Percentiles rank a stretch among this genome's conserved stretches.
Evolutionary conservation across 2,113 vertebrate genomes (phyloP).

Genomic region (Solenodon paradoxus): DNA sequence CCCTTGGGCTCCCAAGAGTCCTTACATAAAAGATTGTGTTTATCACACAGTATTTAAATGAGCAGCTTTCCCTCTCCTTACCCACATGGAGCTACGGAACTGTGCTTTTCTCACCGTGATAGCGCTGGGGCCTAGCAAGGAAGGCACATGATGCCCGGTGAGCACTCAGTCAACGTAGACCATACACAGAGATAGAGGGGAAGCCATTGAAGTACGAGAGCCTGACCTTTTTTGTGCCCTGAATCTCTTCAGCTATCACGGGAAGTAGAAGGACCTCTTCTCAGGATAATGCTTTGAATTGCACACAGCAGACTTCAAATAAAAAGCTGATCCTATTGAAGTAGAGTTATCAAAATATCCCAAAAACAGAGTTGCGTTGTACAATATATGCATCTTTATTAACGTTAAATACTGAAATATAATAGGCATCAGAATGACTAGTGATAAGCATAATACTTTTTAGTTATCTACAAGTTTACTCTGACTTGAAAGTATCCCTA

Average conservation of each 20-base stretch:
- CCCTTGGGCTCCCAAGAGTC: neutral
- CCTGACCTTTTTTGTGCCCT: neutral
- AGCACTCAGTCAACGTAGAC: neutral
- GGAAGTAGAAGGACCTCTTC: neutral
- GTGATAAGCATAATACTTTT: neutral
- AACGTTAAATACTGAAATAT: neutral
- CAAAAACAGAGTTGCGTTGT: neutral
- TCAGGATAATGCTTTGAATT: neutral
- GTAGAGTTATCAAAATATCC: neutral
- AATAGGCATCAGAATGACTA: neutral
- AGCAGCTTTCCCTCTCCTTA: neutral
- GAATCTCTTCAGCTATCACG: neutral
- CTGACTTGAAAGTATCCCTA: neutral
- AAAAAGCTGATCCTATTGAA: neutral
- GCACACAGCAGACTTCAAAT: neutral
- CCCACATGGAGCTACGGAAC: neutral
- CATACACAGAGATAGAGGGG: too few species aligned
- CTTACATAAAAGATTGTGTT: neutral
- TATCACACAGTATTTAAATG: neutral
- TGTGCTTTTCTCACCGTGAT: neutral
- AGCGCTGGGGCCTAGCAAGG: neutral
- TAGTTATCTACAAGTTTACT: neutral
- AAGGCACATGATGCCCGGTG: neutral
- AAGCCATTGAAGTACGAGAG: neutral
- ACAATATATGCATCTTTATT: neutral